These are phyloP conservation scores for fruit fly (Drosophila melanogaster) DNA, from an alignment of 1,140 invertebrate genomes.

Conservation along the genomic window Release_6_plus_ISO1_MT NT_033779.5:3388501-3389000, in stretches of 20 bases:
- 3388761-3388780: no score
- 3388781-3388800: no score
- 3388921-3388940: conserved; percentile 13
- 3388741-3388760: no score
- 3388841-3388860: background rate
- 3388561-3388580: background rate
- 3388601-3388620: conserved; percentile 11
- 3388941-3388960: conserved; percentile 12
- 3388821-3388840: no score
- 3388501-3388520: background rate
- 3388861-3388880: background rate
- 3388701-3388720: no score
- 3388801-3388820: no score
- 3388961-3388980: conserved; percentile 14
- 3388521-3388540: background rate
- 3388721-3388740: no score
- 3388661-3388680: no score
- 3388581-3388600: background rate
- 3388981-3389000: conserved; percentile 32
- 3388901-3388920: background rate
- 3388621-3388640: background rate
- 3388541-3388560: background rate
- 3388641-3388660: no score
- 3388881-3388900: no score
- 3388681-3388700: no score